Base-by-base conservation (phyloP, 2,888 invertebrate species). In the Drosophila limbata region DNA sequence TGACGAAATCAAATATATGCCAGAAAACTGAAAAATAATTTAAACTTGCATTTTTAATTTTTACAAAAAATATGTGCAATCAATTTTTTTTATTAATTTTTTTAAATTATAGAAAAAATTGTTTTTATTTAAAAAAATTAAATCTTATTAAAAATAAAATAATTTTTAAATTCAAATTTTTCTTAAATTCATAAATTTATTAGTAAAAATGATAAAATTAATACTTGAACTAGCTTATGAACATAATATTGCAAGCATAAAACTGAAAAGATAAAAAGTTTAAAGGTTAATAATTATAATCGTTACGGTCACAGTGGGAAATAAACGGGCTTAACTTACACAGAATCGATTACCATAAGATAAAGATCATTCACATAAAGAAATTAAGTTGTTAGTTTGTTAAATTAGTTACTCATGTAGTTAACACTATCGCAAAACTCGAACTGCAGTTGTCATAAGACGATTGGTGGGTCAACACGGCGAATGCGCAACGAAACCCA, bases 401-500 rank as follows among this genome's bases (percentile, higher is more conserved):
- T 35, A 35, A 35, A 13, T 35, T 35, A 35, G 33, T 35, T 35
- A 4, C 11, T 5, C 19, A 19, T 4, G 19, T 17, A 6, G 6
- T 44, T 44, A 21, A 44, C 42, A 21, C 25, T 28, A 35, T 13
- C 48, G 25, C 15, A 10, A 13, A 35, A 33, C 2, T 51, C 3
- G 4, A 1, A 8, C 1, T 9, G 39, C 62, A 70, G 42, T 65
- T 28, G 9, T 37, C 9, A 33, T 9, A 15, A 15, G 35, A 10
- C 19, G 35, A 51, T 61, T 53, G 40, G 11, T 28, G 35, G 33
- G 33, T 56, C 53, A 57, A 62, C 65, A 35, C 40, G 52, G 40
- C 66, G 66, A 9, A 61, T 69, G 48, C 42, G 51, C 65, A 39
- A 53, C 13, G 17, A 35, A 55, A 11, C 40, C 9, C 39, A 39